Percentiles rank a stretch among this genome's conserved stretches.
phyloP scores from a whole-genome alignment of 2,888 invertebrate genomes.

The Lithophane semibrunnea region DNA sequence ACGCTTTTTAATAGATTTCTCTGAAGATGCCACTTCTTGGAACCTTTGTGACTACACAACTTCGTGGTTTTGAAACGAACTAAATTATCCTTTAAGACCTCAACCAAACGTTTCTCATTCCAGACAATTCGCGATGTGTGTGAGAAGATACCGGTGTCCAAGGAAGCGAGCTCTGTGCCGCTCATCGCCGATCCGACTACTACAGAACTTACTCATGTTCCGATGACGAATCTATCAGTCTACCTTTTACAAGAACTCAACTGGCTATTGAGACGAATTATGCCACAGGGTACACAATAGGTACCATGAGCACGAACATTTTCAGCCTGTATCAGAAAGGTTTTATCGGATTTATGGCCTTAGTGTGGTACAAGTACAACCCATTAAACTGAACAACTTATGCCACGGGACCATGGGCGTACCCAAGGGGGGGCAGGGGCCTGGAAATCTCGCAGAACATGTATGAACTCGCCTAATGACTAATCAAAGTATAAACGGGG shows the following conservation, averaged over 20 bases:
- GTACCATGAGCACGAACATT: background rate
- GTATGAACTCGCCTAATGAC: no score
- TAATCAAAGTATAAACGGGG: no score
- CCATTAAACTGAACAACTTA: background rate
- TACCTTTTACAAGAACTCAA: background rate
- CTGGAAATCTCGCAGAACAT: no score
- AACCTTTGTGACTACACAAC: background rate
- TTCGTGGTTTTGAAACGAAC: background rate
- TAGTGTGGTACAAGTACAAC: background rate
- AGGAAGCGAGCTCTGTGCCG: constrained; percentile 92
- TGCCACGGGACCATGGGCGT: background rate
- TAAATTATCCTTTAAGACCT: background rate
- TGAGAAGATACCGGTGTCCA: constrained; percentile 94
- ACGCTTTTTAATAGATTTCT: background rate
- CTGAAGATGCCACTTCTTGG: background rate
- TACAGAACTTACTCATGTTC: constrained; percentile 93
- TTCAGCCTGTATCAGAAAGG: background rate
- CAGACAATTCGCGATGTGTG: constrained; percentile 93
- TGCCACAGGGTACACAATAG: background rate
- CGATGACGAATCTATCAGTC: constrained; percentile 62
- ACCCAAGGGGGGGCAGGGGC: no score
- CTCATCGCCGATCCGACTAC: constrained; percentile 93
- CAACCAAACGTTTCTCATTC: constrained; percentile 11
- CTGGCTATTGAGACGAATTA: background rate
- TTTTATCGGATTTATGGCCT: background rate